These are phyloP conservation scores for Eunapius fragilis DNA, from an alignment of 37 sponge, comb jelly and placozoan genomes.

Conservation along the genomic window DNA sequence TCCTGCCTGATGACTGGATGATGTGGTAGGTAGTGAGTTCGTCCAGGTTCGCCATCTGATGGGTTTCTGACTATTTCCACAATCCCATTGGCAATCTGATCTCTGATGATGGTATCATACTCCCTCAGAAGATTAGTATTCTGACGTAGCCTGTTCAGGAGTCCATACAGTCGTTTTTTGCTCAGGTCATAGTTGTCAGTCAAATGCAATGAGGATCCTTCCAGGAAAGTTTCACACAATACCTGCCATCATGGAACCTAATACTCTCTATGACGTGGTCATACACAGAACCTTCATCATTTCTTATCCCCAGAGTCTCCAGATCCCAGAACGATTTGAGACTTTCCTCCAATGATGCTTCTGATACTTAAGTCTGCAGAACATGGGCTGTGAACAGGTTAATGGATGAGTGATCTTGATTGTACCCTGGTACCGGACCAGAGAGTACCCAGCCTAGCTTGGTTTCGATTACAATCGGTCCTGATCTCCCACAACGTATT, in stretches of 20 bases:
- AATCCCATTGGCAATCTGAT: conserved; percentile 18
- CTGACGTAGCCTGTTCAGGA: conserved; percentile 12
- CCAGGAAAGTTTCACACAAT: conserved; percentile 39
- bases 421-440: conserved; percentile 11
- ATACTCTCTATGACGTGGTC: conserved; percentile 13
- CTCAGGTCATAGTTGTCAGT: conserved; percentile 8
- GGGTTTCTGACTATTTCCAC: conserved; percentile 8
- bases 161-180: conserved; percentile 12
- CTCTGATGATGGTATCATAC: conserved; percentile 10
- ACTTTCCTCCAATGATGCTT: conserved; percentile 3
- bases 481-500: conserved; percentile 7
- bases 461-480: conserved; percentile 34
- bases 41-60: background rate
- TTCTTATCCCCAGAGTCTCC: conserved; percentile 12
- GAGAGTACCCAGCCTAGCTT: conserved; percentile 41
- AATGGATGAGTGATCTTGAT: background rate
- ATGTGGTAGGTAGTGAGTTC: conserved; percentile 10
- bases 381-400: conserved; percentile 14
- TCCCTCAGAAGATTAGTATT: conserved; percentile 11
- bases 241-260: conserved; percentile 14
- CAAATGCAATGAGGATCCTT: conserved; percentile 20
- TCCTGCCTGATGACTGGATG: conserved; percentile 16
- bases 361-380: conserved; percentile 2
- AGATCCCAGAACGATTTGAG: no score
- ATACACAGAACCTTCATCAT: conserved; percentile 14